A percentile compares a stretch with the other conserved stretches of the same genome.
These are phyloP conservation scores for Caenorhabditis panamensis DNA, from an alignment of 2,888 invertebrate species.

Conservation along the genomic window DNA sequence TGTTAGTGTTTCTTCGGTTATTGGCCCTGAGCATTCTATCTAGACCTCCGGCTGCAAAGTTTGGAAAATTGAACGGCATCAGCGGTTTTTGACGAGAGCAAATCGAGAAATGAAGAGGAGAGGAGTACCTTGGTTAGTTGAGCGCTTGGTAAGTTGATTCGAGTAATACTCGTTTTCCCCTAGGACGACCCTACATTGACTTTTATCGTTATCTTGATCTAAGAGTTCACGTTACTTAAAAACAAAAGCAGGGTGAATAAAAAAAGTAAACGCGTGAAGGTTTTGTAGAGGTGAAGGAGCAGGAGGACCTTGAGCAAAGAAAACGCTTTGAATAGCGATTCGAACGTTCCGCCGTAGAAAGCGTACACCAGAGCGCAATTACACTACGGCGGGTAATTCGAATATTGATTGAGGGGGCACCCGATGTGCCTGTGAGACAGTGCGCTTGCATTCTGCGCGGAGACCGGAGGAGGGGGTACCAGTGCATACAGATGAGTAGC, in stretches of 20 bases:
- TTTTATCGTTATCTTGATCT: background rate
- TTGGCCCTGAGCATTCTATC: conserved; percentile 47
- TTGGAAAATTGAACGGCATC: conserved; percentile 32
- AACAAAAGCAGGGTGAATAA: background rate
- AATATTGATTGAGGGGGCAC: background rate
- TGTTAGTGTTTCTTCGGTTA: conserved; percentile 24
- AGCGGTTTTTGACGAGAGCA: background rate
- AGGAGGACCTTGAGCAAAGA: too few species aligned
- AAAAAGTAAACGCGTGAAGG: background rate
- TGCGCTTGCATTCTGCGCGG: background rate
- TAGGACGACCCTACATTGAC: background rate
- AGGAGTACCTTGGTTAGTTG: conserved; percentile 38
- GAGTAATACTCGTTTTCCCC: conserved; percentile 13
- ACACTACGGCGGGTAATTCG: background rate
- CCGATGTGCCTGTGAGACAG: background rate
- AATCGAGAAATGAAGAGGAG: conserved; percentile 30
- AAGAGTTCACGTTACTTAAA: conserved; percentile 5
- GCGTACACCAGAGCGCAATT: conserved; percentile 17
- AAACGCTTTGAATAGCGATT: background rate
- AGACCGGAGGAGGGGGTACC: background rate
- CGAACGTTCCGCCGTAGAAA: conserved; percentile 32
- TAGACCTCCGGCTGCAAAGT: conserved; percentile 41
- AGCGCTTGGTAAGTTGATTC: conserved; percentile 19
- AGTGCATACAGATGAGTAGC: background rate
- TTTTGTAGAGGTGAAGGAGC: too few species aligned